Evolutionary conservation across 2,113 vertebrate genomes (phyloP).

Genomic region (Misgurnus mizolepis): DNA sequence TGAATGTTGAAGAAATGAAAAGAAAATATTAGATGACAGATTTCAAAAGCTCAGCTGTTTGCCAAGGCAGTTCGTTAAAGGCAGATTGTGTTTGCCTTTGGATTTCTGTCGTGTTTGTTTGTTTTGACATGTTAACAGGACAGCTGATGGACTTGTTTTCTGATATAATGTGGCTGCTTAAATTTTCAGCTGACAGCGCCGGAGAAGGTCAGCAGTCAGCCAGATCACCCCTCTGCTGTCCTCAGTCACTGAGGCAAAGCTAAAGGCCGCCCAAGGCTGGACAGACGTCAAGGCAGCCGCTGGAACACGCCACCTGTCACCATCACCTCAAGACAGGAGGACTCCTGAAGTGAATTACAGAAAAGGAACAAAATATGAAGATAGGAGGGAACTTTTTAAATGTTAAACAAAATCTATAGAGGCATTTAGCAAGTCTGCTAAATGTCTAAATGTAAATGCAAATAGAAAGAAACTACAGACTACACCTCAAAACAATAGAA

Average conservation of each 20-base stretch:
- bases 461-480: too few species aligned
- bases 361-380: neutral
- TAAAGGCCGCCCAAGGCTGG: conserved; percentile 48
- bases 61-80: neutral
- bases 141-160: conserved; percentile 41
- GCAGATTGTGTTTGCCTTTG: neutral
- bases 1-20: neutral
- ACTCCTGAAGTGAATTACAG: conserved; percentile 21
- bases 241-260: conserved; percentile 47
- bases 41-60: conserved; percentile 15
- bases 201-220: conserved; percentile 51
- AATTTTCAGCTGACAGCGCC: conserved; percentile 43
- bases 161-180: conserved; percentile 40
- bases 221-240: conserved; percentile 39
- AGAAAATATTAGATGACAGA: neutral
- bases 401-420: too few species aligned
- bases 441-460: too few species aligned
- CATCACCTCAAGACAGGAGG: conserved; percentile 36
- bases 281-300: conserved; percentile 50
- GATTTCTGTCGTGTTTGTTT: conserved; percentile 14
- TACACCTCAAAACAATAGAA: too few species aligned
- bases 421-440: too few species aligned
- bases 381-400: neutral
- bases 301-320: conserved; percentile 53
- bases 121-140: conserved; percentile 42